Evolutionary conservation across 2,113 vertebrate species (phyloP).

Genomic region (Gymnorhina tibicen): DNA sequence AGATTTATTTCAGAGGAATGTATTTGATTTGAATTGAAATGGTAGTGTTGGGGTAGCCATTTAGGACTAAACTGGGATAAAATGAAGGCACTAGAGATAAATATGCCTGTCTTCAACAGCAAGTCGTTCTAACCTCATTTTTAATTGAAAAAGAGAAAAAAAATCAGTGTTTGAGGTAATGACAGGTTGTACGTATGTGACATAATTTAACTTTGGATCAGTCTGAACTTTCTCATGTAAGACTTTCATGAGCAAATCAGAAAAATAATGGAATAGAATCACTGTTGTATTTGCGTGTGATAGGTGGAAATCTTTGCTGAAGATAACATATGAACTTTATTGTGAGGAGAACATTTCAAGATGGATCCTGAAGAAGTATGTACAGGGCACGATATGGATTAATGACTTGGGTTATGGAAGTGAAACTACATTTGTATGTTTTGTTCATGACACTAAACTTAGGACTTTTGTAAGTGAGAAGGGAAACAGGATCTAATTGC

Average conservation of each 20-base stretch:
- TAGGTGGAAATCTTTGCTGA: not conserved
- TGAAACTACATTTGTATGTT: not conserved
- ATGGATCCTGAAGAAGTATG: not conserved
- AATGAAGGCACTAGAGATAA: not conserved
- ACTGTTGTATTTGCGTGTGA: not conserved
- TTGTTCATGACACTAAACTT: not conserved
- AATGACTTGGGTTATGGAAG: not conserved
- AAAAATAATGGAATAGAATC: not conserved
- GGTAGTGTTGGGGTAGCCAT: not conserved
- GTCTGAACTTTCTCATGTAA: not conserved
- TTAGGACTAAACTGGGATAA: not conserved
- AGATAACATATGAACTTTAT: not conserved
- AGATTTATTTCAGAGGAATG: not conserved
- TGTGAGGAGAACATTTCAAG: not conserved
- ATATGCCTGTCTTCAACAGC: not conserved
- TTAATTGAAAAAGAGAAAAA: not conserved
- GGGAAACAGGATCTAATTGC: not conserved
- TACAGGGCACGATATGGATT: not conserved
- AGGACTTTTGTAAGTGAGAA: not conserved
- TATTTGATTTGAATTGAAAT: not conserved
- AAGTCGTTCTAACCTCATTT: not conserved
- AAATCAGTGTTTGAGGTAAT: not conserved
- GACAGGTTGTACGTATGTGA: not conserved
- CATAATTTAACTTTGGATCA: not conserved
- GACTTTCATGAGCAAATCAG: not conserved